Evolutionary conservation across 2,888 invertebrate species (phyloP), one percentile per base, ranked within the genome.

Genomic region (Teinopalpus imperialis): DNA sequence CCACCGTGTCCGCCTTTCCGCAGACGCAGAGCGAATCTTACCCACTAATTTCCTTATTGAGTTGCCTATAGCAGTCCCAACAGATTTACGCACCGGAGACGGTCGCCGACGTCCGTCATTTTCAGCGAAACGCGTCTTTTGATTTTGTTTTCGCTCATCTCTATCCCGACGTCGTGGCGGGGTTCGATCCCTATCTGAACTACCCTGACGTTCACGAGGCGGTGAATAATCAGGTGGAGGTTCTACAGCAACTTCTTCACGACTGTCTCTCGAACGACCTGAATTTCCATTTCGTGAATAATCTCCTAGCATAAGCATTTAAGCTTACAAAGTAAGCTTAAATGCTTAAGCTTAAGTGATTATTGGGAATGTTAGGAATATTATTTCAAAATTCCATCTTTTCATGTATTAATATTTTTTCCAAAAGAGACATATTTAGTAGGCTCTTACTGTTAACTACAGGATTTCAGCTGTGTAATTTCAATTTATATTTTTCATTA

Each of bases 41-140:
- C 94, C 95, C 9, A 96, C 95, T 52, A 95, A 78, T 77, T 95
- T 95, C 54, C 95, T 90, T 61, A 95, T 93, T 10, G 95, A 95
- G 68, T 95, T 95, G 36, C 95, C 95, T 68, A 94, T 93, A 49
- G 92, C 83, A 16, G 91, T 88, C 0, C 92, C 91, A 43, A 92
- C 89, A 0, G 91, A 90, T 51, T 89, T 83, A 39, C 83, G 72
- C 16, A 69, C 81, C 0, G 88, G 86, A 1, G 83, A 86, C 6
- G 81, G 79, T 44, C 81, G 78, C 24, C 82, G 72, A 2, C 41
- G 45, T 8, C 14, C 29, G 2, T 74, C 78, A 31, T 63, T 78
- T 40, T 88, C 85, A 12, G 88, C 93, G 68, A 94, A 94, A 32
- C 94, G 88, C 0, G 94, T 94, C 64, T 93, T 92, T 72, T 94